Conservation (phyloP, 1,140 invertebrate species). For the Penaeus japonicus region DNA sequence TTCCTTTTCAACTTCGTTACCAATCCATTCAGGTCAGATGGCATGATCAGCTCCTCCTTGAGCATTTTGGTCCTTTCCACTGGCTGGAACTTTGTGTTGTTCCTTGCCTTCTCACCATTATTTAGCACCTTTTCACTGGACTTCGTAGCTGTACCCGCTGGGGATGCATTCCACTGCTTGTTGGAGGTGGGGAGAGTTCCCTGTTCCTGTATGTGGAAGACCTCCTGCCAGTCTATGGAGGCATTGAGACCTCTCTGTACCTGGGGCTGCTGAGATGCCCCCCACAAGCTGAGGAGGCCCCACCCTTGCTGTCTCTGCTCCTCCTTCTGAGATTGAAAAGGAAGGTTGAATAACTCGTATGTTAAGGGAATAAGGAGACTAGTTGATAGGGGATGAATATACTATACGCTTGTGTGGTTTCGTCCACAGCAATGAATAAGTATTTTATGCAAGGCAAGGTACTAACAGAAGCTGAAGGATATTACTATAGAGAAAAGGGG, state of each 20-base stretch:
- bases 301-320: conserved; percentile 62
- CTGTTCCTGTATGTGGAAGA: background rate
- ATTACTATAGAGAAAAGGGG: too few relatives aligned
- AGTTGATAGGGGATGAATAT: too few relatives aligned
- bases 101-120: background rate
- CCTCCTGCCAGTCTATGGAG: background rate
- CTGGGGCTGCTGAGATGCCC: background rate
- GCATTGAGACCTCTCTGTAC: background rate
- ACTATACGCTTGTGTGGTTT: too few relatives aligned
- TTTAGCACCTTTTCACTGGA: background rate
- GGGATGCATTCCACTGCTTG: too few relatives aligned
- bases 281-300: background rate
- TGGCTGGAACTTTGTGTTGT: background rate
- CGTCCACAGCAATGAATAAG: too few relatives aligned
- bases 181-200: background rate
- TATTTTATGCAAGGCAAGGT: too few relatives aligned
- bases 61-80: background rate
- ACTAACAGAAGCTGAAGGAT: too few relatives aligned
- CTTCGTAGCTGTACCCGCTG: too few relatives aligned
- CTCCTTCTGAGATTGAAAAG: too few relatives aligned
- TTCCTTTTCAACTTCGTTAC: background rate
- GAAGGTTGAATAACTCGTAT: too few relatives aligned
- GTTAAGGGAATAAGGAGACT: too few relatives aligned
- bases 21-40: background rate
- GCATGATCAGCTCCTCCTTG: background rate